Evolutionary conservation across 2,888 invertebrate species (phyloP), one percentile per base, ranked within the genome.

Genomic region (Biston betularia): DNA sequence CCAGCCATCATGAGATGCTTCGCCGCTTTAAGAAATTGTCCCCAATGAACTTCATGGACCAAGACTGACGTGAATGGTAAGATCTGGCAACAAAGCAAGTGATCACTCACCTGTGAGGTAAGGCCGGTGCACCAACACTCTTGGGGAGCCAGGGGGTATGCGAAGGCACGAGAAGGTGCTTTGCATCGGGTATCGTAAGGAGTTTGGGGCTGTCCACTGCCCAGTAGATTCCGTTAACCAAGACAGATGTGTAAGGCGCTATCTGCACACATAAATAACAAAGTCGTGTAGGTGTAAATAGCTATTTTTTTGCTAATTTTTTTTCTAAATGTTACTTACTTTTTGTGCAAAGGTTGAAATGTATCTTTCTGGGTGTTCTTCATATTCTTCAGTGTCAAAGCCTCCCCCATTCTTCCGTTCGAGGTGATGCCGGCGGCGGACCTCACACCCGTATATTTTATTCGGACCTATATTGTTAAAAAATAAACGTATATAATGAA

Each of bases 171-270:
- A 99, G 93, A 2, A 99, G 94, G 78, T 97, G 96, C 89, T 99
- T 99, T 0, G 99, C 99, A 87, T 99, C 99, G 0, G 99, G 99
- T 75, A 99, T 98, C 2, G 99, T 98, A 60, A 99, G 94, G 40
- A 99, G 89, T 84, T 99, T 98, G 0, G 99, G 99, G 73, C 99
- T 98, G 79, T 98, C 98, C 0, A 98, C 98, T 0, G 99, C 99
- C 99, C 99, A 99, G 90, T 99, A 99, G 79, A 99, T 99, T 38
- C 99, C 98, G 86, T 99, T 99, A 52, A 99, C 95, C 68, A 99
- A 96, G 0, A 99, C 98, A 0, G 99, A 98, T 0, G 99, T 98
- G 86, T 98, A 99, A 0, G 99, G 99, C 0, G 99, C 99, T 75
- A 99, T 98, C 95, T 97, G 86, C 35, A 50, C 48, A 61, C 14